Evolutionary conservation across 1,140 invertebrate species (phyloP).

Genomic region (Pseudomyrmex gracilis): DNA sequence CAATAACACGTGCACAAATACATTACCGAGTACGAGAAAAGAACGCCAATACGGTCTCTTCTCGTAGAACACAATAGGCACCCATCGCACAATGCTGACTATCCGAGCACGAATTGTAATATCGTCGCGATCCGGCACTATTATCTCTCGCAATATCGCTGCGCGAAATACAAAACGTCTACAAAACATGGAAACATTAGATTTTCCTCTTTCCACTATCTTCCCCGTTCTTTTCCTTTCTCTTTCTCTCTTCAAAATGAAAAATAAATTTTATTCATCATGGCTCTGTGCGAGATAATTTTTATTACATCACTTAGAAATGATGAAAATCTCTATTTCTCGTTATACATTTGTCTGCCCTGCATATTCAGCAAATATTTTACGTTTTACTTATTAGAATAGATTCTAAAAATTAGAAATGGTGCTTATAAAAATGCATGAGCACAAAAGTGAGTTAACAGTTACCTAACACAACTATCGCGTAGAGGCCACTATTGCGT

Average conservation of each 20-base stretch:
- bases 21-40: conserved; percentile 16
- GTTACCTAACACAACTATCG: conserved; percentile 28
- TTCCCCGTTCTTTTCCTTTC: too few species aligned
- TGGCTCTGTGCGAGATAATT: too few species aligned
- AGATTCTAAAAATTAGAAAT: too few species aligned
- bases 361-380: not conserved
- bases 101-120: conserved; percentile 26
- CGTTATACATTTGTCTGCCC: too few species aligned
- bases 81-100: conserved; percentile 45
- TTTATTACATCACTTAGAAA: too few species aligned
- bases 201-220: not conserved
- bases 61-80: conserved; percentile 23
- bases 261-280: too few species aligned
- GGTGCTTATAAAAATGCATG: not conserved
- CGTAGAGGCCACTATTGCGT: conserved; percentile 19
- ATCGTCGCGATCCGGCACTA: not conserved
- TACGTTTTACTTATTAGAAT: not conserved
- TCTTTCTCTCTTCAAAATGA: too few species aligned
- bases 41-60: conserved; percentile 25
- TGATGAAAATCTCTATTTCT: too few species aligned
- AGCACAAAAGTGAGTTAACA: not conserved
- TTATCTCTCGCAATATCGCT: conserved; percentile 28
- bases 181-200: not conserved
- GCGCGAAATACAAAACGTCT: conserved; percentile 37
- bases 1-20: not conserved